These are phyloP conservation scores for Phylloscopus whistleri DNA, from an alignment of 2,113 vertebrate genomes.

Conservation along the genomic window DNA sequence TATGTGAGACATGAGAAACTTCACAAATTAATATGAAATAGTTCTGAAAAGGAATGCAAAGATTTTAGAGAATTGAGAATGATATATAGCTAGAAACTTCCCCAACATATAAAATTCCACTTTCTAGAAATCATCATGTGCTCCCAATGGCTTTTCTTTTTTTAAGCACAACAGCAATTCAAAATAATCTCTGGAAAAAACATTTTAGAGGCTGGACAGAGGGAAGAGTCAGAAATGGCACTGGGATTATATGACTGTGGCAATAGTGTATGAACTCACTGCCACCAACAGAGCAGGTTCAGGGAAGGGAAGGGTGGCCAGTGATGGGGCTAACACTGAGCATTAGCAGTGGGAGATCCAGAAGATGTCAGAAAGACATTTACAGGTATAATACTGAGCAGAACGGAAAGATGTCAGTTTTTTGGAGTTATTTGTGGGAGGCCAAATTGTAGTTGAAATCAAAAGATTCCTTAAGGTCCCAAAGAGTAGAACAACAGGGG, in stretches of 20 bases:
- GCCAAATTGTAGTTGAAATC: not conserved
- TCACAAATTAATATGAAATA: not conserved
- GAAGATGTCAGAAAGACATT: not conserved
- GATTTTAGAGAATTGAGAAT: not conserved
- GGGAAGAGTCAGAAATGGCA: not conserved
- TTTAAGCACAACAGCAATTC: not conserved
- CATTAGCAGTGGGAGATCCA: not conserved
- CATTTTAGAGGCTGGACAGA: not conserved
- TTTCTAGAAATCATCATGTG: not conserved
- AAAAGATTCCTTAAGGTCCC: not conserved
- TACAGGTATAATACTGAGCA: not conserved
- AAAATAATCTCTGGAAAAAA: not conserved
- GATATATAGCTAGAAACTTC: not conserved
- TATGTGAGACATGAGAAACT: not conserved
- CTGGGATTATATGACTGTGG: not conserved
- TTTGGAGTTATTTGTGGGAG: not conserved
- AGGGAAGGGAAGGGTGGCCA: not conserved
- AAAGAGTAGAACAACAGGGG: not conserved
- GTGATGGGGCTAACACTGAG: not conserved
- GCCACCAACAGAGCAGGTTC: not conserved
- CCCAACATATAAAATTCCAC: not conserved
- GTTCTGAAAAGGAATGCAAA: not conserved
- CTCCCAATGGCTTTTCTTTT: not conserved
- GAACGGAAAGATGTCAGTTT: not conserved
- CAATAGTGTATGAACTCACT: not conserved